Base-by-base conservation (phyloP, 2,113 vertebrate species). In the Narcine bancroftii region DNA sequence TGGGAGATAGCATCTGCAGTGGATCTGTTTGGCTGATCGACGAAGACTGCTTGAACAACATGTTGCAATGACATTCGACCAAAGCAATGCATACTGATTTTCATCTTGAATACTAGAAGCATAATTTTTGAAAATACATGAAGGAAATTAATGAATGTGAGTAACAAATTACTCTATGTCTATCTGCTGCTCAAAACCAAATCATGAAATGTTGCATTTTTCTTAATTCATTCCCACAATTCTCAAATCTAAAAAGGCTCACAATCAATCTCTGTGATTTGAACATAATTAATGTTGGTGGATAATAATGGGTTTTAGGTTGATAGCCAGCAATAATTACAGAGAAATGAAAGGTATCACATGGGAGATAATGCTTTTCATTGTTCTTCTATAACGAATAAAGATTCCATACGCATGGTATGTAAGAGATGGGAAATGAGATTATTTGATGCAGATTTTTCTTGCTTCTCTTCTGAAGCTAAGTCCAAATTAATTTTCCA, bases 101-200 rank as follows among this genome's bases (percentile, higher is more conserved):
- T 47, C 47, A 53, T 47, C 47, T 1, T 83, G 47, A 83, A 53
- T 53, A 56, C 42, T 13, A 77, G 76, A 45, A 83, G 53, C 47
- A 47, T n/a, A 4, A 3, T 29, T 53, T 53, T 83, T 50, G 11
- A 81, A 81, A 45, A 81, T 15, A 36, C 21, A 6, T 87, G 81
- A 60, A 63, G n/a, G 36, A 87, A 87, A 83, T 53, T 83, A 83
- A 87, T 87, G 81, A 87, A 87, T 19, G 81, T 17, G 10, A 15
- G 60, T 21, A 5, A 19, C 13, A 87, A 60, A 60, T 87, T 87
- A 87, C 36, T 60, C 81, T 53, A 15, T 87, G 53, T 60, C 81
- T 29, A 63, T 36, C 53, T 21, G 33, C 56, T 21, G 50, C 50
- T 36, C 81, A 7, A 2, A 19, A 36, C 33, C 60, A 56, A 83